A percentile compares a stretch with the other conserved stretches of the same genome.
phyloP scores from a whole-genome alignment of 2,888 invertebrate species.

The Spialia ferax region DNA sequence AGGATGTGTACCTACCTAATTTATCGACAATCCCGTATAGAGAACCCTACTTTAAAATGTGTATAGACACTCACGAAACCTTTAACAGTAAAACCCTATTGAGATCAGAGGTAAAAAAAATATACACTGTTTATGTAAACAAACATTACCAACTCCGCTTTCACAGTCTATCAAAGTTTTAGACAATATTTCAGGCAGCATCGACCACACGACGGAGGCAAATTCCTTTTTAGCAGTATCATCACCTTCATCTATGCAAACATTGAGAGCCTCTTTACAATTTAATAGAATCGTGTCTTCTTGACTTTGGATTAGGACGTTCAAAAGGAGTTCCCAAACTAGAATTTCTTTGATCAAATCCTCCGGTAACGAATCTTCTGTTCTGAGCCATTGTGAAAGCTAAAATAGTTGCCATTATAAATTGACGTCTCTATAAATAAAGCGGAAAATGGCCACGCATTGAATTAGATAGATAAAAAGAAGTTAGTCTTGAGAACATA shows the following conservation, averaged over 20 bases:
- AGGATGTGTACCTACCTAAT: no score
- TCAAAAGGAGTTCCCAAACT: slow-evolving; percentile 72
- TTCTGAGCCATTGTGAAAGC: slow-evolving; percentile 76
- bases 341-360: slow-evolving; percentile 64
- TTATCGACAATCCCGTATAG: no score
- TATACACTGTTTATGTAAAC: no score
- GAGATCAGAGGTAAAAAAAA: no score
- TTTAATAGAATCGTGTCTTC: slow-evolving; percentile 57
- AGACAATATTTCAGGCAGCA: slow-evolving; percentile 68
- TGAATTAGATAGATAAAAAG: no score
- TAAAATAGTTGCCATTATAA: slow-evolving; percentile 44
- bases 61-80: no score
- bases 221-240: slow-evolving; percentile 62
- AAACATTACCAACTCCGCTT: slow-evolving; percentile 56
- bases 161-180: slow-evolving; percentile 66
- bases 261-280: slow-evolving; percentile 64
- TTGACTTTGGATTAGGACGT: slow-evolving; percentile 63
- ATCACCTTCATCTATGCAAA: slow-evolving; percentile 63
- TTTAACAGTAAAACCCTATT: no score
- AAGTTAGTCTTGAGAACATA: no score
- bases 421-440: neutral
- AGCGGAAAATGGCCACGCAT: neutral
- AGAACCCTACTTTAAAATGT: no score
- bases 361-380: slow-evolving; percentile 67
- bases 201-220: slow-evolving; percentile 64